Base-by-base conservation (phyloP, 2,888 invertebrate genomes). In the Microctonus brassicae region DNA sequence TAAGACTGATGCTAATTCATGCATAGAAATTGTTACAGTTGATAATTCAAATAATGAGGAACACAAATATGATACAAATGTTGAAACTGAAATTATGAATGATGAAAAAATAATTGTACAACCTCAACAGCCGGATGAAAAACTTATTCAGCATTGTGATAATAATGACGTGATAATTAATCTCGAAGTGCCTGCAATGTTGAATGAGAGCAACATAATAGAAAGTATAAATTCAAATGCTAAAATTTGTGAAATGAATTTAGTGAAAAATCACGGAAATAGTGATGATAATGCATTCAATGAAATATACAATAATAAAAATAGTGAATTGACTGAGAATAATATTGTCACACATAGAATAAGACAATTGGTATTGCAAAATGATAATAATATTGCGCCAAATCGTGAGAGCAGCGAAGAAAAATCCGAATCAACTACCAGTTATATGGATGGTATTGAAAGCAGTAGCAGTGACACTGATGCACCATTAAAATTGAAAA, bases 1-100 rank as follows among this genome's bases (percentile, higher is more conserved):
- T 73, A 82, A 83, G 79, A 81, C 80, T 82, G 83, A 84, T 65
- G 74, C 74, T 73, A 72, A 63, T 53, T 72, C 75, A 63, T 75
- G 77, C 69, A 53, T 69, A 20, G 75, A 80, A 17, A 75, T 63
- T 64, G 75, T 66, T 33, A 76, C 77, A 20, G 75, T 77, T 68
- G 72, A 73, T 60, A 65, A 24, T 24, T 11, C 20, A n/a, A 74
- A 71, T 36, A 74, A 70, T 61, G 62, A 63, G 52, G 3, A 57
- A 63, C 47, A 4, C 22, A 58, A 70, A 36, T 63, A 62, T n/a
- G 42, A n/a, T 24, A 70, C 75, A 66, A 73, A 22, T n/a, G 62
- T 66, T 55, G 58, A 70, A 7, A 20, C 34, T 4, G 73, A 75
- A 13, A 69, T 68, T 7, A 73, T 77, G 39, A 77, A 47, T 52